Percentiles rank a stretch among this genome's conserved stretches.
Evolutionary conservation across 2,888 invertebrate genomes (phyloP).

Genomic region (Ypsolopha scabrella): DNA sequence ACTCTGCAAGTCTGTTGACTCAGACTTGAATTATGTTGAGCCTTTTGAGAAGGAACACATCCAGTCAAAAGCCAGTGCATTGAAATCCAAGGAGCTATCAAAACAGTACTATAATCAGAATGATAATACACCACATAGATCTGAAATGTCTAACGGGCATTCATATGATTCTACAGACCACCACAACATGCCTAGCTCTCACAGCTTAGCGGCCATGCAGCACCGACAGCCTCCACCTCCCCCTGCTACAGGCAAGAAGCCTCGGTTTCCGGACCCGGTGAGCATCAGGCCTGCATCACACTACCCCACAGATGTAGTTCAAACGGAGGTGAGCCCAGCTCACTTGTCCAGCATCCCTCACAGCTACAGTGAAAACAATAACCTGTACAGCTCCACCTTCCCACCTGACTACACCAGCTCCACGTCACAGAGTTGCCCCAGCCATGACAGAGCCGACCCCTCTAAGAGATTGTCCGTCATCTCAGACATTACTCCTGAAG

Average conservation of each 20-base stretch:
- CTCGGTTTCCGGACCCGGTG: slow-evolving; percentile 59
- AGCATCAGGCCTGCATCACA: slow-evolving; percentile 61
- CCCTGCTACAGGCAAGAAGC: slow-evolving; percentile 48
- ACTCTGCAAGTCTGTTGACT: slow-evolving; percentile 59
- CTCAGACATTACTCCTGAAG: slow-evolving; percentile 59
- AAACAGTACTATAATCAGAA: slow-evolving; percentile 41
- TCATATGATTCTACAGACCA: slow-evolving; percentile 5
- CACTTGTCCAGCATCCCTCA: slow-evolving; percentile 27
- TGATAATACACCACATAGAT: slow-evolving; percentile 12
- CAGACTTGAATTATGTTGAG: slow-evolving; percentile 60
- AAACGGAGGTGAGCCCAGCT: background rate
- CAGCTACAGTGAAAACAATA: slow-evolving; percentile 58
- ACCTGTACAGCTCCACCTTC: slow-evolving; percentile 47
- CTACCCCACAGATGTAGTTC: slow-evolving; percentile 37
- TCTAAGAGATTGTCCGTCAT: slow-evolving; percentile 56
- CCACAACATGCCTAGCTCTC: slow-evolving; percentile 13
- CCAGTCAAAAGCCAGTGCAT: slow-evolving; percentile 58
- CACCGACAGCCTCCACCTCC: slow-evolving; percentile 56
- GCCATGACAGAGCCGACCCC: slow-evolving; percentile 28
- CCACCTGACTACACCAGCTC: slow-evolving; percentile 29
- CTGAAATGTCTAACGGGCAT: background rate
- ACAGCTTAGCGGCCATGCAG: slow-evolving; percentile 24
- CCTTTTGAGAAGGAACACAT: slow-evolving; percentile 63
- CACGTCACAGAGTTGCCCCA: slow-evolving; percentile 15
- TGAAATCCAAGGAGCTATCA: slow-evolving; percentile 50